phyloP scores from a whole-genome alignment of 2,113 vertebrate species.

The Peromyscus leucopus region DNA sequence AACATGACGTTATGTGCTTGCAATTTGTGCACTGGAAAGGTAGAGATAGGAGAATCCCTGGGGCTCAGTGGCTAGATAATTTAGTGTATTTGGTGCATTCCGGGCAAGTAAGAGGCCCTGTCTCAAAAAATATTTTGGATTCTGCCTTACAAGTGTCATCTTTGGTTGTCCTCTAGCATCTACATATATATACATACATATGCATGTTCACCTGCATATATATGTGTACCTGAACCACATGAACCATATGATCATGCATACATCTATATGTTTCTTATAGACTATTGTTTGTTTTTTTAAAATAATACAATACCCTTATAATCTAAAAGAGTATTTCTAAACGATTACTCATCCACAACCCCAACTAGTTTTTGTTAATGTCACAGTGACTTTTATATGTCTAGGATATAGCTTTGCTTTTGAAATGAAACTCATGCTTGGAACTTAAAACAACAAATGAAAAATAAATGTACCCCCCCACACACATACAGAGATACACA shows the following conservation, averaged over 20 bases:
- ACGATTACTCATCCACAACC: background rate
- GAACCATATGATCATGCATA: background rate
- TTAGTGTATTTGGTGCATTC: background rate
- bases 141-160: background rate
- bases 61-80: background rate
- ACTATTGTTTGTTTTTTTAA: conserved; percentile 20
- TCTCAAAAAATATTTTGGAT: background rate
- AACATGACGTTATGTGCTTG: background rate
- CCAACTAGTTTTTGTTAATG: background rate
- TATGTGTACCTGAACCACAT: background rate
- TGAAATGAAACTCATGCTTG: background rate
- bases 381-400: background rate
- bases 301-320: background rate
- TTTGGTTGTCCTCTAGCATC: background rate
- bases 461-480: background rate
- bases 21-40: too few relatives aligned
- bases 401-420: conserved; percentile 38
- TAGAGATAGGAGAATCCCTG: background rate
- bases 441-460: background rate
- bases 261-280: background rate
- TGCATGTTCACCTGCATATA: background rate
- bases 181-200: background rate
- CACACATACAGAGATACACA: background rate
- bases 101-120: background rate
- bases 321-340: background rate